A percentile compares a stretch with the other conserved stretches of the same genome.
Conservation (phyloP, 2,888 invertebrate genomes). For the Lymantria monacha region DNA sequence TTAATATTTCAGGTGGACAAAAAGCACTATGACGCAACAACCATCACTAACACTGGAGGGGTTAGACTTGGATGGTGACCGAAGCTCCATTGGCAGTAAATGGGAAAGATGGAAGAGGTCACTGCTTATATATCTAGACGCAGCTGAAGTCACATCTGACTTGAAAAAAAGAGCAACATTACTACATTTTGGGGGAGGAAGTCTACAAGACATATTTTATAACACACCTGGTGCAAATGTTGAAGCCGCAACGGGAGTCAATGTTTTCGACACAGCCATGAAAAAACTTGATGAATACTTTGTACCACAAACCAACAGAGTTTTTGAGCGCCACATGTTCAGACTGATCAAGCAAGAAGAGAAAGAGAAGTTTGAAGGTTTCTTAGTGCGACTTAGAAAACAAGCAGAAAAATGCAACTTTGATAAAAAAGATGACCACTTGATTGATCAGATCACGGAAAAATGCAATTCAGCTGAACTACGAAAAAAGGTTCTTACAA, state of each 20-base stretch:
- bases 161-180: not conserved
- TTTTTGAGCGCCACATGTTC: conserved; percentile 19
- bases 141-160: not conserved
- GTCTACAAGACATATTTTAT: not conserved
- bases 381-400: conserved; percentile 16
- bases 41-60: too few species aligned
- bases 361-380: conserved; percentile 27
- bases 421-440: conserved; percentile 13
- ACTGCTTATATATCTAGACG: not conserved
- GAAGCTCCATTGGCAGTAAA: too few species aligned
- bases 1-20: not conserved
- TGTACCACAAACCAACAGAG: conserved; percentile 10
- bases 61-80: too few species aligned
- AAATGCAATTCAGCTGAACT: conserved; percentile 18
- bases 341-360: conserved; percentile 18
- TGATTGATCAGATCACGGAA: conserved; percentile 28
- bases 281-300: conserved; percentile 17
- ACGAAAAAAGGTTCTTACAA: conserved; percentile 24
- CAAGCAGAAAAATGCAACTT: conserved; percentile 30
- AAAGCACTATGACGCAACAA: too few species aligned
- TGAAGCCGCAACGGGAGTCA: not conserved
- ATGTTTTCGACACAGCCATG: conserved; percentile 7
- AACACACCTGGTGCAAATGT: conserved; percentile 8
- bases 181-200: not conserved
- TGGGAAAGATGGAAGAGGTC: conserved; percentile 1